phyloP scores from a whole-genome alignment of 1,140 invertebrate species.

The Drosophila navojoa region DNA sequence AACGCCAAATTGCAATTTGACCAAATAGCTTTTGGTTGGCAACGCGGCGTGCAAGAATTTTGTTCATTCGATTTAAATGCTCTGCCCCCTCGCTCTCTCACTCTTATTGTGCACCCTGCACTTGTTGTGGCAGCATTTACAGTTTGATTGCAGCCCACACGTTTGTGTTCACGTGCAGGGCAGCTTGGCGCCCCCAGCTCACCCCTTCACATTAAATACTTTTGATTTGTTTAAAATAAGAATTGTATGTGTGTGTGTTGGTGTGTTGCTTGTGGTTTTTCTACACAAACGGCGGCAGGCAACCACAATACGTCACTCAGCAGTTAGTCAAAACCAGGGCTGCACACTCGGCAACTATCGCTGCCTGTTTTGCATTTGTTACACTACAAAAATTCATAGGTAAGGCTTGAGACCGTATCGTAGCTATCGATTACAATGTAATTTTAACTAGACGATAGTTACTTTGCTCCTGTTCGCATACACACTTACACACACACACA shows the following conservation, averaged over 20 bases:
- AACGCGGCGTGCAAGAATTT: slow-evolving; percentile 29
- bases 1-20: slow-evolving; percentile 48
- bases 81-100: slow-evolving; percentile 1
- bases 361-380: background rate
- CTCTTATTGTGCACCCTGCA: slow-evolving; percentile 20
- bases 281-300: slow-evolving; percentile 38
- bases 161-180: slow-evolving; percentile 70
- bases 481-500: slow-evolving; percentile 19
- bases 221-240: slow-evolving; percentile 71
- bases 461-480: slow-evolving; percentile 40
- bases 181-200: slow-evolving; percentile 19
- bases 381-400: background rate
- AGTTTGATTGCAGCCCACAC: slow-evolving; percentile 64
- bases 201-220: slow-evolving; percentile 27
- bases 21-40: slow-evolving; percentile 29
- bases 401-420: background rate
- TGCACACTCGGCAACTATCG: slow-evolving; percentile 13
- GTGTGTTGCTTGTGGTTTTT: slow-evolving; percentile 46
- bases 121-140: slow-evolving; percentile 66
- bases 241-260: slow-evolving; percentile 36
- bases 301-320: slow-evolving; percentile 64
- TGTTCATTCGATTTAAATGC: slow-evolving; percentile 4
- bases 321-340: slow-evolving; percentile 44
- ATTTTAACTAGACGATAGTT: slow-evolving; percentile 27
- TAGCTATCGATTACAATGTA: slow-evolving; percentile 9